Base-by-base conservation (phyloP, 2,113 vertebrate species). In the Argyrosomus japonicus region DNA sequence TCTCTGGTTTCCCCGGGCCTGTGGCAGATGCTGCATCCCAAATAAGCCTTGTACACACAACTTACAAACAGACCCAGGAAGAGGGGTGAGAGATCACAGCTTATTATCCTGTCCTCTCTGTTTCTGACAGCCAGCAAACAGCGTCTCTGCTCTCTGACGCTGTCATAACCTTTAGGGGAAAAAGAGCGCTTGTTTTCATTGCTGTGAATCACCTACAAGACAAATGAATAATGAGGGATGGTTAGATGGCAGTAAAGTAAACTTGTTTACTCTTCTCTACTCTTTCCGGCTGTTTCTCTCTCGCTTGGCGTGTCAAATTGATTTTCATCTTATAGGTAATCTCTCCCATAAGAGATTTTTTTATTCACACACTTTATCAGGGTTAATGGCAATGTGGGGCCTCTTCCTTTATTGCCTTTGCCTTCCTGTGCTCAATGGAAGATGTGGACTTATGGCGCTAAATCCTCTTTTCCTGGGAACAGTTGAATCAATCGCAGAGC, bases 41-140 rank as follows among this genome's bases (percentile, higher is more conserved):
- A 93, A 93, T 86, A 86, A 91, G 77, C 67, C 57, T 25, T 48
- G 83, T 79, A 89, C 88, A 90, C 89, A 92, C 78, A 89, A 83
- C 62, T 83, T 90, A 63, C 78, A 85, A 88, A 86, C 87, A 81
- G 75, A 71, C 23, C 45, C 23, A 68, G 68, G 60, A 73, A 84
- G 71, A 64, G 68, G 85, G 68, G 83, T 85, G 77, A 93, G 25
- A 70, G 85, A 79, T 84, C 85, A 68, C 68, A 53, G 72, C 61
- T 60, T 76, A 75, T 82, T 82, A 72, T 88, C 74, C 18, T n/a
- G 32, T 32, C 23, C 18, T 54, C 53, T 87, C 75, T 81, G 69
- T 81, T 56, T 74, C 77, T 91, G 85, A 86, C 85, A 89, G 84
- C 62, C 25, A 77, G 86, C 67, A 92, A 94, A 89, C 91, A 89